These are phyloP conservation scores for Condylura cristata DNA, from an alignment of 2,113 vertebrate genomes.

Conservation along the genomic window DNA sequence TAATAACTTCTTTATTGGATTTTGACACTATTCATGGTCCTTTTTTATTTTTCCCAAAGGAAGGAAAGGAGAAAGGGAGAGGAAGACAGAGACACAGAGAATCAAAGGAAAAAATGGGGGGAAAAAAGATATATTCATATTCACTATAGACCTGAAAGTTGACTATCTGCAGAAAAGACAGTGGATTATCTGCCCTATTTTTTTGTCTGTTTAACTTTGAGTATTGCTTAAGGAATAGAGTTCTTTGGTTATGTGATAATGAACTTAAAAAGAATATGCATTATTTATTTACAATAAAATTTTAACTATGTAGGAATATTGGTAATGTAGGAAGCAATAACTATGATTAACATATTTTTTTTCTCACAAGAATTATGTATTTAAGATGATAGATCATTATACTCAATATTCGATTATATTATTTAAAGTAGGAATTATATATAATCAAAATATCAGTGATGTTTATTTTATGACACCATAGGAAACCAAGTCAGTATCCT, in stretches of 20 bases:
- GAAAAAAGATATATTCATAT: neutral
- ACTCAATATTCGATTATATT: neutral
- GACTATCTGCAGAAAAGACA: neutral
- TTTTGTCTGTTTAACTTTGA: neutral
- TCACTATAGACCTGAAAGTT: neutral
- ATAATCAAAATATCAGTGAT: constrained; percentile 23
- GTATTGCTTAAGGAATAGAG: neutral
- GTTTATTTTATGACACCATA: constrained; percentile 21
- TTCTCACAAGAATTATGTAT: neutral
- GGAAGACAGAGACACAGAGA: rapidly evolving
- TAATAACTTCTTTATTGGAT: neutral
- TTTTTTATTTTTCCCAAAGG: neutral
- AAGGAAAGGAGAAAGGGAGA: neutral
- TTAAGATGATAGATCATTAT: neutral
- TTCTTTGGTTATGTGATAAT: neutral
- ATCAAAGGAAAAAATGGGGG: neutral
- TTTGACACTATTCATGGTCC: neutral
- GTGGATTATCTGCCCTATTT: neutral
- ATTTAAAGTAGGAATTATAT: constrained; percentile 58
- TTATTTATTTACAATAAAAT: neutral
- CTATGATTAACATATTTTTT: constrained; percentile 56
- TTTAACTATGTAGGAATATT: constrained; percentile 50
- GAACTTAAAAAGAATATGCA: neutral
- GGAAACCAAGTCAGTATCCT: constrained; percentile 50
- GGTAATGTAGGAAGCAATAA: constrained; percentile 14